These are phyloP conservation scores for Eutrigla gurnardus DNA, from an alignment of 2,797 vertebrate species.

Conservation along the genomic window DNA sequence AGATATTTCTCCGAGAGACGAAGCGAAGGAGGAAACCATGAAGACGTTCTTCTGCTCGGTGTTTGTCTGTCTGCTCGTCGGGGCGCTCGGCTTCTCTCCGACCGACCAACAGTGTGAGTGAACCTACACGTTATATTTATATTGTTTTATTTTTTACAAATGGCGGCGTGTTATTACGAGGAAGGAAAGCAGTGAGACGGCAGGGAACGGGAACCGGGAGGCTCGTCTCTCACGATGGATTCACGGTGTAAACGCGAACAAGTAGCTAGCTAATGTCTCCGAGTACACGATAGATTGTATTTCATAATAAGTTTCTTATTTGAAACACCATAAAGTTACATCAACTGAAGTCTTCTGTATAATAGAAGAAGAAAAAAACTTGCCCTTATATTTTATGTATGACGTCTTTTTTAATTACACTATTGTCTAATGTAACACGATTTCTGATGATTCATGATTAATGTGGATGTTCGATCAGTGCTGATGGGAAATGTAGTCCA, in stretches of 20 bases:
- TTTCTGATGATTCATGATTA: no score
- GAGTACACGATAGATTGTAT: background rate
- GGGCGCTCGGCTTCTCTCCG: fast-evolving
- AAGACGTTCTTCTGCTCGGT: fast-evolving
- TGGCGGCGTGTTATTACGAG: background rate
- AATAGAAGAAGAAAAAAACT: background rate
- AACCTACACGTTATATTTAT: no score
- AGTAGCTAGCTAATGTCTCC: background rate
- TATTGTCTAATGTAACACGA: background rate
- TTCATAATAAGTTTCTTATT: background rate
- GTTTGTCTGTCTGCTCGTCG: background rate
- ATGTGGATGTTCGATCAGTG: background rate
- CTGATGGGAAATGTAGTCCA: background rate
- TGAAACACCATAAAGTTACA: background rate
- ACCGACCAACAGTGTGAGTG: background rate
- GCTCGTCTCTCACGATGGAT: background rate
- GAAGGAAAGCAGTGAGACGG: no score
- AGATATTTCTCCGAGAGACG: no score
- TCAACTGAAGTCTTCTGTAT: background rate
- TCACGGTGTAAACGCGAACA: no score
- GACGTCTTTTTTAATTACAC: background rate
- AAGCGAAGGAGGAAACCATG: background rate
- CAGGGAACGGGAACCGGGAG: background rate
- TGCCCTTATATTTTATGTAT: background rate
- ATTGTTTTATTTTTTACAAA: no score